Evolutionary conservation across 1,140 invertebrate genomes (phyloP), one percentile per base, ranked within the genome.

Genomic region (Drosophila punjabiensis): DNA sequence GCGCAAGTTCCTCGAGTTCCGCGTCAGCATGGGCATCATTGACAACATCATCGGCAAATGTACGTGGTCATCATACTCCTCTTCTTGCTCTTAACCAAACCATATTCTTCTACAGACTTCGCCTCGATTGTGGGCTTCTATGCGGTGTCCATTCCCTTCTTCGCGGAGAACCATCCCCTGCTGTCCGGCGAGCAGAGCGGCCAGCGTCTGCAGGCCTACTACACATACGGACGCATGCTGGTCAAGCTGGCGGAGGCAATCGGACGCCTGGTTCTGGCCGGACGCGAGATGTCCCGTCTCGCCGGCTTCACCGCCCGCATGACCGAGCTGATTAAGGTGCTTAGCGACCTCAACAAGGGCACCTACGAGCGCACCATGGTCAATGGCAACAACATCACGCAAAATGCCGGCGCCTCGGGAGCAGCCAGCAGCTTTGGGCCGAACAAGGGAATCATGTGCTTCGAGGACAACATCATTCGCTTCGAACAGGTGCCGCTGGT

Each of bases 1-100:
- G 63, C 95, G 97, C 65, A 97, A 96, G 89, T 98, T 98, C 93
- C 95, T 99, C 35, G 96, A 97, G 84, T 99, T 99, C 94, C 96
- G 96, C 77, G 97, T 99, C 48, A 95, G 96, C 13, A 98, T 99
- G 96, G 98, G 98, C 53, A 96, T 99, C 81, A 93, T 99, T 30
- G 99, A 99, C 93, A 99, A 99, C 93, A 97, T 99, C 63, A 95
- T 99, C 68, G 98, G 97, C 24, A 99, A 99, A 95, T 99, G 97
- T 98, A 95, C 95, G 96, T 95, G 67, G 18, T 5, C 18, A 52
- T 5, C 3, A 11, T 10, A 5, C 10, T 13, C 10, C 43, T 18
- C 4, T 4, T 14, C 14, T 11, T 16, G 30, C 4, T 13, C 43
- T 14, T 20, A 11, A 5, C 18, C 43, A 20, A 18, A 2, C 30